phyloP scores from a whole-genome alignment of 2,113 vertebrate species.

The Cynoglossus semilaevis region DNA sequence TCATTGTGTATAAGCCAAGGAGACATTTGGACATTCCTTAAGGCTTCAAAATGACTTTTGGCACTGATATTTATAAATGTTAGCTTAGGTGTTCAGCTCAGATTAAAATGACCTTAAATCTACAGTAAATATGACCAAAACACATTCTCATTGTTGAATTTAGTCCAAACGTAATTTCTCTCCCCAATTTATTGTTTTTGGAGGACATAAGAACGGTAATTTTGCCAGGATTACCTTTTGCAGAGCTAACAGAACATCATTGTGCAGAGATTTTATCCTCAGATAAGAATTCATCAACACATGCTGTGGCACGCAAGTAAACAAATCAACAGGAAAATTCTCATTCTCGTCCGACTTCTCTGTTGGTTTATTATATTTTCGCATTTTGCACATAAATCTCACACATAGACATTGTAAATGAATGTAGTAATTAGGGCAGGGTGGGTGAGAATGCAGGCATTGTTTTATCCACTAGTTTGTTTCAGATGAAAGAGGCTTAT shows the following conservation, averaged over 20 bases:
- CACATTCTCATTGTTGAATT: too few relatives aligned
- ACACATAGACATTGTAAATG: slow-evolving; percentile 73
- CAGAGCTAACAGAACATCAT: slow-evolving; percentile 60
- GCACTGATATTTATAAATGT: too few relatives aligned
- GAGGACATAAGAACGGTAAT: slow-evolving; percentile 44
- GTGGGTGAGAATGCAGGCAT: slow-evolving; percentile 58
- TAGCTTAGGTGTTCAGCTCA: too few relatives aligned
- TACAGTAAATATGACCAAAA: too few relatives aligned
- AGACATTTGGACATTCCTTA: too few relatives aligned
- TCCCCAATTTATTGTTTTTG: too few relatives aligned
- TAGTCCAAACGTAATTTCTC: too few relatives aligned
- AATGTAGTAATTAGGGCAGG: slow-evolving; percentile 73
- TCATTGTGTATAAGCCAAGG: slow-evolving; percentile 60
- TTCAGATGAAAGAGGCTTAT: slow-evolving; percentile 76
- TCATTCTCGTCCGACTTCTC: slow-evolving; percentile 64
- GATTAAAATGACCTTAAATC: too few relatives aligned
- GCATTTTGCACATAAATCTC: too few relatives aligned
- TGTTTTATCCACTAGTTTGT: slow-evolving; percentile 72
- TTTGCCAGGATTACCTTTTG: slow-evolving; percentile 64
- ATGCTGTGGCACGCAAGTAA: slow-evolving; percentile 62
- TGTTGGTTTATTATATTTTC: slow-evolving; percentile 76
- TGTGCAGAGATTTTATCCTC: slow-evolving; percentile 59
- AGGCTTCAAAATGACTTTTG: too few relatives aligned
- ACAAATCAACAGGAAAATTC: slow-evolving; percentile 63
- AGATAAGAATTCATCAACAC: slow-evolving; percentile 55